Evolutionary conservation across 2,797 vertebrate genomes (phyloP).

Genomic region (Acipenser ruthenus): DNA sequence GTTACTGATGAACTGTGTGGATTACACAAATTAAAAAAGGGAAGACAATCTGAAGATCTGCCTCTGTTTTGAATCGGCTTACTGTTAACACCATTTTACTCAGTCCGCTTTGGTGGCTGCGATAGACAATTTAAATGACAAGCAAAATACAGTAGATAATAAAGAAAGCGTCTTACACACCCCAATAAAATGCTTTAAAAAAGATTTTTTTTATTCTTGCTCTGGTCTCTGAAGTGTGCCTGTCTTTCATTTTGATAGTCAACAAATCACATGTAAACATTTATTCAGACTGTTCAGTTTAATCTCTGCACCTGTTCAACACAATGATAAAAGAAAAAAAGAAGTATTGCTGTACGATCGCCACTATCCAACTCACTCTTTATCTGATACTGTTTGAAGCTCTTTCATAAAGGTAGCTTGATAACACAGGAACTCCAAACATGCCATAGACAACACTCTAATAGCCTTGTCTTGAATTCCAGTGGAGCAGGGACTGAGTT

Average conservation of each 20-base stretch:
- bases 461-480: conserved; percentile 80
- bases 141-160: conserved; percentile 15
- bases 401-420: conserved; percentile 78
- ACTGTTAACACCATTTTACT: too few species aligned
- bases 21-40: background rate
- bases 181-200: background rate
- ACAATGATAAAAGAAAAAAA: conserved; percentile 75
- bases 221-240: conserved; percentile 80
- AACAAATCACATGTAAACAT: conserved; percentile 83
- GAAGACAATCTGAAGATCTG: conserved; percentile 40
- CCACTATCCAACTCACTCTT: conserved; percentile 78
- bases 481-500: conserved; percentile 77
- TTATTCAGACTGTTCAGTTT: conserved; percentile 98
- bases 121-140: conserved; percentile 64
- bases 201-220: conserved; percentile 45
- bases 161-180: background rate
- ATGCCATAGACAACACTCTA: conserved; percentile 91
- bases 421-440: conserved; percentile 88
- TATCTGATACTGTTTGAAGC: conserved; percentile 90
- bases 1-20: too few species aligned
- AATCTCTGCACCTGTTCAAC: conserved; percentile 90
- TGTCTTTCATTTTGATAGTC: conserved; percentile 82
- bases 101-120: conserved; percentile 33
- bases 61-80: conserved; percentile 43
- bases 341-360: conserved; percentile 79